Evolutionary conservation across 37 sponge, comb jelly and placozoan species (phyloP), one percentile per base, ranked within the genome.

Genomic region (Amphimedon queenslandica): DNA sequence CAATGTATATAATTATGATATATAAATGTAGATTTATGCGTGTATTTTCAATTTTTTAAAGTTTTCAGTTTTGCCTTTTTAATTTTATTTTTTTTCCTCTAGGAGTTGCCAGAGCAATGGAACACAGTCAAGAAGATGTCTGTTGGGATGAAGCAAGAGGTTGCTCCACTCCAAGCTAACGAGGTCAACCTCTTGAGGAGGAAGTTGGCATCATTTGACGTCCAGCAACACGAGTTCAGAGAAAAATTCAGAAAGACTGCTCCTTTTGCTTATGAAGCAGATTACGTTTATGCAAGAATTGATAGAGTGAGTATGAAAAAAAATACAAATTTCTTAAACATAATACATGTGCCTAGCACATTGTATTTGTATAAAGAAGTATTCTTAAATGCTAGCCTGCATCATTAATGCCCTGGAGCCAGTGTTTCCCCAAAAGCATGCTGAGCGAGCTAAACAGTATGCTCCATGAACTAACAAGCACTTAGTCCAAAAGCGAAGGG

Each of bases 71-170:
- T n/a, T n/a, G n/a, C n/a, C n/a, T n/a, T n/a, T n/a, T n/a, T n/a
- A n/a, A n/a, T n/a, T n/a, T n/a, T n/a, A n/a, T n/a, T n/a, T n/a
- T n/a, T n/a, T n/a, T 23, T 25, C 27, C 33, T 68, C 21, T 84
- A 97, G 88, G 96, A 95, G 69, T 81, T 98, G 16, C 99, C 99
- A 35, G 99, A 98, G 81, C 88, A 92, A 69, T 98, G 99, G 99
- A 92, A 89, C 66, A 81, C 80, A 56, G 79, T 90, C 30, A 98
- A 95, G 89, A 98, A 98, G 70, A 80, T 78, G 61, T 72, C 93
- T 25, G 86, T 92, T 21, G 75, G 85, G 51, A 84, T 92, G 69
- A 98, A 98, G 63, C 99, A 98, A 55, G 79, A 84, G 37, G 99
- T 98, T 0, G 96, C 93, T 38, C 99, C 99, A 16, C 60, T 98